Percentiles rank a stretch among this genome's conserved stretches.
Evolutionary conservation across 2,113 vertebrate genomes (phyloP).

Genomic region (Psittacara wagleri): DNA sequence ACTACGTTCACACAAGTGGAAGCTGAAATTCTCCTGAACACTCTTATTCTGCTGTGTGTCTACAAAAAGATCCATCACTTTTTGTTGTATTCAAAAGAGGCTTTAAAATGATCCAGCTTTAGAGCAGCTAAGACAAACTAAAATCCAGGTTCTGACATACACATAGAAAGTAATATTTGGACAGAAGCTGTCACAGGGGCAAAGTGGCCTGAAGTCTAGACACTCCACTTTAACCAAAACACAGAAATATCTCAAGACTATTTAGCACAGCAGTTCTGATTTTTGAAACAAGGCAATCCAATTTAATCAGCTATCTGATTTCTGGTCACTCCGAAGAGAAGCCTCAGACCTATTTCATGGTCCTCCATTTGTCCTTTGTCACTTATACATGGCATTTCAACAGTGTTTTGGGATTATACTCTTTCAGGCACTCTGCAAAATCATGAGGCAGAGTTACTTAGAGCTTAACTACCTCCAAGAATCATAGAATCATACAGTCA

Average conservation of each 20-base stretch:
- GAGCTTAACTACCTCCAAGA: not conserved
- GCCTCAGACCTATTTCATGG: not conserved
- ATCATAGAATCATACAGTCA: not conserved
- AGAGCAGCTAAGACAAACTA: not conserved
- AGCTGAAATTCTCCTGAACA: not conserved
- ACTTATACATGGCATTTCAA: not conserved
- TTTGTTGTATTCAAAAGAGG: not conserved
- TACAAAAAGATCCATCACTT: not conserved
- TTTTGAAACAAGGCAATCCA: not conserved
- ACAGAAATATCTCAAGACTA: not conserved
- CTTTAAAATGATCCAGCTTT: not conserved
- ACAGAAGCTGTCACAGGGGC: not conserved
- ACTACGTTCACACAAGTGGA: not conserved
- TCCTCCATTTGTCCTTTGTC: not conserved
- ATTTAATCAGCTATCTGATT: not conserved
- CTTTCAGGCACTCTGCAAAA: not conserved
- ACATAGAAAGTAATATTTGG: not conserved
- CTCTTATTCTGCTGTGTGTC: not conserved
- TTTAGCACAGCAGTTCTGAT: not conserved
- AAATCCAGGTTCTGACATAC: not conserved
- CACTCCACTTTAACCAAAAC: not conserved
- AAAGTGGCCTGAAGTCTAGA: not conserved
- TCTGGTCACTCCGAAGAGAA: not conserved
- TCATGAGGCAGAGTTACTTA: not conserved
- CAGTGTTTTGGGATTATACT: not conserved